Percentiles rank a stretch among this genome's conserved stretches.
These are phyloP conservation scores for Crotalus helleri DNA, from an alignment of 2,113 vertebrate genomes.

Conservation along the genomic window DNA sequence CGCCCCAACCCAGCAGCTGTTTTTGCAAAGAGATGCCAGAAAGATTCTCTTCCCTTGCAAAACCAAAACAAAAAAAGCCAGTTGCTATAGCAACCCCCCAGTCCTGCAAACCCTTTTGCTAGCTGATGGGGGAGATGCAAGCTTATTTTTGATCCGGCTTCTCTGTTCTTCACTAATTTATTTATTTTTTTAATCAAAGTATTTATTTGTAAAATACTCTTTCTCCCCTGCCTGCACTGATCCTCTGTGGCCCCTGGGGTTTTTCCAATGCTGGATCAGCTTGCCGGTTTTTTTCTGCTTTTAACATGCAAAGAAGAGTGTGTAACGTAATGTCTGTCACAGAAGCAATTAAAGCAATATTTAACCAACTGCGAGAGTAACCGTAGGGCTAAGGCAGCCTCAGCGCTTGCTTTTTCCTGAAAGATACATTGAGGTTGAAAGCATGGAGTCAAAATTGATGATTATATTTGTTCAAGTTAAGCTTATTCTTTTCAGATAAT, in stretches of 20 bases:
- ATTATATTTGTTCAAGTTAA: constrained; percentile 11
- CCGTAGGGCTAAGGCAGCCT: not conserved
- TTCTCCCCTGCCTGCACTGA: rapidly evolving
- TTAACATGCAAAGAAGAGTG: not conserved
- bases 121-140: not conserved
- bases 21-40: not conserved
- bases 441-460: constrained; percentile 6
- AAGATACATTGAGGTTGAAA: not conserved
- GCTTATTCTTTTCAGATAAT: constrained; percentile 12
- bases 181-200: not conserved
- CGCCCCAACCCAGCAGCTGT: not conserved
- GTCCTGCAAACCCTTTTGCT: not conserved
- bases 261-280: not conserved
- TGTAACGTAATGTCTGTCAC: not conserved
- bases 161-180: not conserved
- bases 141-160: not conserved
- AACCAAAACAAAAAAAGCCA: not conserved
- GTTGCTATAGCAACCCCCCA: constrained; percentile 9
- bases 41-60: not conserved
- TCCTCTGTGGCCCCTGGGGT: not conserved
- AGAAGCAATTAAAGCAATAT: not conserved
- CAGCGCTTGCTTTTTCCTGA: not conserved
- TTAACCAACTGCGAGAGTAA: constrained; percentile 46
- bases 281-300: not conserved
- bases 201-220: constrained; percentile 9